A percentile compares a stretch with the other conserved stretches of the same genome.
Evolutionary conservation across 2,113 vertebrate species (phyloP).

Genomic region (Nothocercus nigrocapillus): DNA sequence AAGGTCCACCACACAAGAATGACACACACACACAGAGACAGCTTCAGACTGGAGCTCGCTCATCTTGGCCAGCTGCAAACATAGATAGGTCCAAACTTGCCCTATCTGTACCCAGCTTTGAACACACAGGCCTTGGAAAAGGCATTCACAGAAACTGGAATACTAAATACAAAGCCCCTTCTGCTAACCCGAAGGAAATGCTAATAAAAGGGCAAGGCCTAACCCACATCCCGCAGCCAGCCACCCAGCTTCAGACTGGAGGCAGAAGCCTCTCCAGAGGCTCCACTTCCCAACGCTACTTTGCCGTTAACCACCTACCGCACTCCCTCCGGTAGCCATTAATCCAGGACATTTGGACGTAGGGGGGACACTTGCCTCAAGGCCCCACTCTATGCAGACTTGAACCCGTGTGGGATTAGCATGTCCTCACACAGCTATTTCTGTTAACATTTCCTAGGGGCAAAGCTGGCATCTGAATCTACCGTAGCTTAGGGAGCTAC

Average conservation of each 20-base stretch:
- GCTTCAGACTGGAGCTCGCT: not conserved
- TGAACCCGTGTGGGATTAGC: not conserved
- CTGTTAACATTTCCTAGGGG: not conserved
- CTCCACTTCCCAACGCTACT: rapidly evolving
- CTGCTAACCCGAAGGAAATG: not conserved
- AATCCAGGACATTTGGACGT: not conserved
- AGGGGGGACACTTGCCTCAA: not conserved
- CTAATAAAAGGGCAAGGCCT: not conserved
- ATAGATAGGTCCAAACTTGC: not conserved
- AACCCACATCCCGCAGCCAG: not conserved
- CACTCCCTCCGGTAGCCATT: not conserved
- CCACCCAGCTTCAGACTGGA: not conserved
- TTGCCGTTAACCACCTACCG: not conserved
- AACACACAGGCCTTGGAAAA: not conserved
- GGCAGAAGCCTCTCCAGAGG: not conserved
- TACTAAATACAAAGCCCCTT: not conserved
- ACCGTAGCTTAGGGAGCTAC: not conserved
- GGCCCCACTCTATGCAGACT: not conserved
- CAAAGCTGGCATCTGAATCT: not conserved
- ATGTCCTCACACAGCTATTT: not conserved
- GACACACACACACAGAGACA: not conserved
- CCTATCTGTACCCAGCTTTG: not conserved
- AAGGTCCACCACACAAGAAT: not conserved
- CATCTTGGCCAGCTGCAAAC: not conserved
- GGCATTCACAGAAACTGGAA: not conserved